Percentiles rank a stretch among this genome's conserved stretches.
Evolutionary conservation across 2,888 invertebrate species (phyloP).

Genomic region (Hydrotaea diabolus): DNA sequence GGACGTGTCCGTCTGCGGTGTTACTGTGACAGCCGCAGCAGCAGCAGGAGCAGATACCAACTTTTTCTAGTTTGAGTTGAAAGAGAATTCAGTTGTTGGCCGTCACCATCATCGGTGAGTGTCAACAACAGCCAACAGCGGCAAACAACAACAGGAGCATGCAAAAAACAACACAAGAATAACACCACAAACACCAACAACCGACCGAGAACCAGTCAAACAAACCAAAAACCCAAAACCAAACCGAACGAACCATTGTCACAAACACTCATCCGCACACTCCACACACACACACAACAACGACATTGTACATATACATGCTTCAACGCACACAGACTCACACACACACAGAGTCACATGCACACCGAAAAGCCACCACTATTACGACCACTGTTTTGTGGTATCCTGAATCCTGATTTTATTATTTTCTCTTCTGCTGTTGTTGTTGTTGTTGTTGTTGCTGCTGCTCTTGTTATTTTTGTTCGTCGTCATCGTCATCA

Average conservation of each 20-base stretch:
- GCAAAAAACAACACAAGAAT: constrained; percentile 45
- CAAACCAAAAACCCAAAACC: constrained; percentile 15
- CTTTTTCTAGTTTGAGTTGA: constrained; percentile 43
- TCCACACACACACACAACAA: not conserved
- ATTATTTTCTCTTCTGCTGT: constrained; percentile 67
- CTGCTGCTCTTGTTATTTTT: constrained; percentile 56
- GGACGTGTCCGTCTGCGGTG: not conserved
- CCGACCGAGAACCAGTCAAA: constrained; percentile 46
- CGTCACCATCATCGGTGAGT: constrained; percentile 54
- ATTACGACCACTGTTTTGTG: constrained; percentile 70
- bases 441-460: constrained; percentile 56
- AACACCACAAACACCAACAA: constrained; percentile 70
- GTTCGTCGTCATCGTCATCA: constrained; percentile 5
- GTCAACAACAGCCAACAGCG: constrained; percentile 61
- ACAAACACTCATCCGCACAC: constrained; percentile 13
- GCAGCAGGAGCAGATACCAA: constrained; percentile 12
- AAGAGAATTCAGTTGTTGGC: constrained; percentile 43
- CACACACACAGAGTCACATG: constrained; percentile 68
- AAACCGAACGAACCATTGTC: constrained; percentile 36
- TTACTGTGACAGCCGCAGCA: constrained; percentile 32
- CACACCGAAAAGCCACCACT: constrained; percentile 66
- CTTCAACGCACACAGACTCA: constrained; percentile 51
- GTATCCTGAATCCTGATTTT: constrained; percentile 74
- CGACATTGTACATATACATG: not conserved
- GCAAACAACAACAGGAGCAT: not conserved